Evolutionary conservation across 2,797 vertebrate genomes (phyloP).

Genomic region (Gorsachius magnificus): DNA sequence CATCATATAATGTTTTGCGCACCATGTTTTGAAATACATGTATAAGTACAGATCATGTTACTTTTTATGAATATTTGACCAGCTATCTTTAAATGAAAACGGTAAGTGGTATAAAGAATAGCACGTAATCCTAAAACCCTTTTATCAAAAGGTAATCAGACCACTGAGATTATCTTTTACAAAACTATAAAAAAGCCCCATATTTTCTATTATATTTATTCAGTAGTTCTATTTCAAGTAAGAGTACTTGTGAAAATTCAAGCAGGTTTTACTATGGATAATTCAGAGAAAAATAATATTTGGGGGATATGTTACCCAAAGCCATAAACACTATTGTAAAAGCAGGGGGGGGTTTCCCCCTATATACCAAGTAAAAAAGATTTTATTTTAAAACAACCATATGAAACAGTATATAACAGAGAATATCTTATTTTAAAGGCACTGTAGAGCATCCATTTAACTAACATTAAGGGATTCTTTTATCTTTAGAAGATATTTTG

Average conservation of each 20-base stretch:
- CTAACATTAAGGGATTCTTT: neutral
- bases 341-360: rapidly evolving
- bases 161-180: rapidly evolving
- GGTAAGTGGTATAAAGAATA: neutral
- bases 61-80: neutral
- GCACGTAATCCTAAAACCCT: neutral
- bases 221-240: neutral
- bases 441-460: neutral
- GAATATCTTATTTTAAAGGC: neutral
- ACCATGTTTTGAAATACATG: rapidly evolving
- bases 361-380: neutral
- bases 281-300: neutral
- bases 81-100: neutral
- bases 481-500: neutral
- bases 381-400: neutral
- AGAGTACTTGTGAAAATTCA: neutral
- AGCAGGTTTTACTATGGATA: neutral
- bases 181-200: neutral
- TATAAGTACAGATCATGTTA: neutral
- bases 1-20: neutral
- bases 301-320: neutral
- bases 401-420: neutral
- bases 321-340: neutral
- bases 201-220: neutral
- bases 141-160: neutral